Base-by-base conservation (phyloP, 2,797 vertebrate genomes). In the Acomys russatus region DNA sequence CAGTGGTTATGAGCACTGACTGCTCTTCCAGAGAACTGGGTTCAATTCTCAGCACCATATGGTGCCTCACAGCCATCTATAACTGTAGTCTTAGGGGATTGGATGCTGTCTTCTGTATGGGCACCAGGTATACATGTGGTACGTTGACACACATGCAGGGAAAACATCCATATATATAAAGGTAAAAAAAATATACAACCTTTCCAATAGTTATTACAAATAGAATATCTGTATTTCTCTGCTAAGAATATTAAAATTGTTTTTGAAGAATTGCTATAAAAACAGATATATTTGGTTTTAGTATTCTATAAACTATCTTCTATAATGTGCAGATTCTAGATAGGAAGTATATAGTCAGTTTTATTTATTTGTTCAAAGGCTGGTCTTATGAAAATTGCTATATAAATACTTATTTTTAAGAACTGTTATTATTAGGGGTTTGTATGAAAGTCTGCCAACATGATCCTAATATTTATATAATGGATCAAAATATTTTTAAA, bases 401-500 rank as follows among this genome's bases (percentile, higher is more conserved):
- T 78, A 85, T 91, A 96, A 94, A 94, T 94, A 93, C 63, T 89
- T 92, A 8, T 88, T 97, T 97, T 90, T 88, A 92, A 95, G 88
- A 97, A 95, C 79, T 94, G 96, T 92, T 96, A 25, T 94, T 97
- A 95, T 97, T 96, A 94, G 94, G 74, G 82, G 17, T 89, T 95
- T 97, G 38, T 93, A 73, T 95, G 94, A 96, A 96, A 93, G 77
- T 93, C 92, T 97, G 93, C 94, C 97, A 97, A 70, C 61, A 35
- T 92, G 79, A 87, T 91, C 92, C 49, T 86, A 94, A 89, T 95
- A 96, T 97, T 98, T 91, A 93, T 87, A 84, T 63, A 92, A 28
- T 77, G 94, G 66, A 92, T 93, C 59, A 86, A 95, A 97, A 91
- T 96, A 44, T 97, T 97, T 94, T 89, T 38, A 95, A 95, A 97